Conservation (phyloP, 1,140 invertebrate species). For the Orius laevigatus region DNA sequence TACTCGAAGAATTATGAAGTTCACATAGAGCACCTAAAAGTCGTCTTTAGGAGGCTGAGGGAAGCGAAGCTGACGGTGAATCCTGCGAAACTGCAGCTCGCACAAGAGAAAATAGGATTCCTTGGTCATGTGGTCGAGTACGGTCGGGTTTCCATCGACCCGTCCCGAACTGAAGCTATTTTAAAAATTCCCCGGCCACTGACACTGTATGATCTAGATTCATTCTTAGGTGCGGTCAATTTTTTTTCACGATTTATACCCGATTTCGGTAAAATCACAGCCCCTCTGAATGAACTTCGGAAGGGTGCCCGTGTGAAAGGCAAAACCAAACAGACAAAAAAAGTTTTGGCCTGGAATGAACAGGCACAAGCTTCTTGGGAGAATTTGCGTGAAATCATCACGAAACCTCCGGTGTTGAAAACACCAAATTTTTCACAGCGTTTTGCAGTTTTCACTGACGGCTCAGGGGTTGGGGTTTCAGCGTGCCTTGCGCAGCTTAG, state of each 20-base stretch:
- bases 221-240: no score
- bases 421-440: background rate
- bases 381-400: slow-evolving; percentile 3
- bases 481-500: background rate
- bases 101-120: background rate
- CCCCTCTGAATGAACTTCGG: background rate
- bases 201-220: no score
- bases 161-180: background rate
- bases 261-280: background rate
- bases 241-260: slow-evolving; percentile 2
- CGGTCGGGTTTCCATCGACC: background rate
- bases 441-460: slow-evolving; percentile 1
- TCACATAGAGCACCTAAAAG: background rate
- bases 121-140: background rate
- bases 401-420: background rate
- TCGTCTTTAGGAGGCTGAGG: background rate
- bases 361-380: background rate
- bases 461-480: slow-evolving; percentile 1
- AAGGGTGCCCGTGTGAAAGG: background rate
- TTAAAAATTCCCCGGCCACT: no score
- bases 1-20: background rate
- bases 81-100: background rate
- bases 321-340: no score
- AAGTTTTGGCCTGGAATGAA: background rate
- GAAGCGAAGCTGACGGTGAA: background rate